Conservation (phyloP, 2,113 vertebrate species). For the Neofelis nebulosa region DNA sequence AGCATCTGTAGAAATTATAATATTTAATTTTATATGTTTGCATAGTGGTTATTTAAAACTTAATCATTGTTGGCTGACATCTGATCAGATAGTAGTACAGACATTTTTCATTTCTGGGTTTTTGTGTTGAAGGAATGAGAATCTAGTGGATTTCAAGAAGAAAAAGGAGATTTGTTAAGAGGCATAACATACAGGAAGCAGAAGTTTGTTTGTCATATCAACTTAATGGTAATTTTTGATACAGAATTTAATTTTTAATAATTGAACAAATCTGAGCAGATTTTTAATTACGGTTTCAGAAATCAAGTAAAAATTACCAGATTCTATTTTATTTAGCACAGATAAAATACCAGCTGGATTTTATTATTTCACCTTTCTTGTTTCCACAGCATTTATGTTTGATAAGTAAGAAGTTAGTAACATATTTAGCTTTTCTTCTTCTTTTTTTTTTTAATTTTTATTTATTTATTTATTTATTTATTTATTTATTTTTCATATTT, state of each 20-base stretch:
- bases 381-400: not conserved
- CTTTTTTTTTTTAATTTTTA: no score
- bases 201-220: slow-evolving; percentile 33
- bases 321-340: not conserved
- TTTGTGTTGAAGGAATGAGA: slow-evolving; percentile 20
- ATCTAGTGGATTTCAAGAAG: slow-evolving; percentile 8
- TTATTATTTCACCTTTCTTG: not conserved
- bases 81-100: not conserved
- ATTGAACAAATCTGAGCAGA: not conserved
- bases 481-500: not conserved
- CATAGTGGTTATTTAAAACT: not conserved
- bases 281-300: slow-evolving; percentile 34
- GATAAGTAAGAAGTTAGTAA: not conserved
- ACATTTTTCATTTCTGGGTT: not conserved
- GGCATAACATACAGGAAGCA: not conserved
- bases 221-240: not conserved
- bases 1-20: not conserved
- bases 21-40: slow-evolving; percentile 29
- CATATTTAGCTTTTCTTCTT: not conserved
- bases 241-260: slow-evolving; percentile 32
- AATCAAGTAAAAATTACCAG: not conserved
- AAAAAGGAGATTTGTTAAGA: not conserved
- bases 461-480: no score
- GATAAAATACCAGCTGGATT: not conserved
- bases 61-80: not conserved